These are phyloP conservation scores for Sisor rabdophorus DNA, from an alignment of 2,113 vertebrate species.

Conservation along the genomic window DNA sequence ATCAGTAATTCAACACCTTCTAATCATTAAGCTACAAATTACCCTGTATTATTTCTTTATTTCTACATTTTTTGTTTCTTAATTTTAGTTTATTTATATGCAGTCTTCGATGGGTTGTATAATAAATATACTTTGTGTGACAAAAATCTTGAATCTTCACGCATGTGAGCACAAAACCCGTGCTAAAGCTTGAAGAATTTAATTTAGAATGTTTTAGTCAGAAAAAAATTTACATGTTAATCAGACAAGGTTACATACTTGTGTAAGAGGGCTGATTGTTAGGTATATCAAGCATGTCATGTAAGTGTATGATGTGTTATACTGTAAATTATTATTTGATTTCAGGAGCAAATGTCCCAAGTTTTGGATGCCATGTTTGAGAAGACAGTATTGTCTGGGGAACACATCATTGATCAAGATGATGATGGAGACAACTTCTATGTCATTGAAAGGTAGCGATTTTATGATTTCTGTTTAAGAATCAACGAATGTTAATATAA, in stretches of 20 bases:
- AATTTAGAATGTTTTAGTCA: background rate
- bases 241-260: no score
- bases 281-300: background rate
- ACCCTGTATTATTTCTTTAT: no score
- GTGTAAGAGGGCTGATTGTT: background rate
- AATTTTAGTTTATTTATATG: no score
- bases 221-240: background rate
- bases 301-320: slow-evolving; percentile 2
- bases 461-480: background rate
- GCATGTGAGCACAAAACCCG: no score
- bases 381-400: slow-evolving; percentile 83
- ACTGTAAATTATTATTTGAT: background rate
- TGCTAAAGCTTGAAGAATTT: no score
- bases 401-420: slow-evolving; percentile 94
- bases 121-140: no score
- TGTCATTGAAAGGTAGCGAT: slow-evolving; percentile 85
- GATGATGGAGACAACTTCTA: slow-evolving; percentile 99
- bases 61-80: no score
- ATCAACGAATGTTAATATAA: background rate
- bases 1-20: no score
- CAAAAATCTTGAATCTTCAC: no score
- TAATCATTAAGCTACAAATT: no score
- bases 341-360: slow-evolving; percentile 94
- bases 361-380: slow-evolving; percentile 98
- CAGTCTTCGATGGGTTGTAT: no score